phyloP scores from a whole-genome alignment of 2,113 vertebrate genomes.

The human (Homo sapiens) region GRCh38 chr3:16518501-16519000 shows the following conservation, averaged over 20 bases:
- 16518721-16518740: background rate
- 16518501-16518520: background rate
- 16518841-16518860: background rate
- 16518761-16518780: background rate
- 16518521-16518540: background rate
- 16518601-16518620: background rate
- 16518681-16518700: background rate
- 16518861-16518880: background rate
- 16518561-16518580: background rate
- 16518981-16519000: background rate
- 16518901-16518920: background rate
- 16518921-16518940: background rate
- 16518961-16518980: background rate
- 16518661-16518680: background rate
- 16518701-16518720: background rate
- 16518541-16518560: background rate
- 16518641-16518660: background rate
- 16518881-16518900: background rate
- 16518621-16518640: background rate
- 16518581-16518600: background rate
- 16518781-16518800: background rate
- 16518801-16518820: background rate
- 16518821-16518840: background rate
- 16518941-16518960: background rate
- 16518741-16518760: background rate